Evolutionary conservation across 2,797 vertebrate genomes (phyloP), one percentile per base, ranked within the genome.

Genomic region (Picus viridis): DNA sequence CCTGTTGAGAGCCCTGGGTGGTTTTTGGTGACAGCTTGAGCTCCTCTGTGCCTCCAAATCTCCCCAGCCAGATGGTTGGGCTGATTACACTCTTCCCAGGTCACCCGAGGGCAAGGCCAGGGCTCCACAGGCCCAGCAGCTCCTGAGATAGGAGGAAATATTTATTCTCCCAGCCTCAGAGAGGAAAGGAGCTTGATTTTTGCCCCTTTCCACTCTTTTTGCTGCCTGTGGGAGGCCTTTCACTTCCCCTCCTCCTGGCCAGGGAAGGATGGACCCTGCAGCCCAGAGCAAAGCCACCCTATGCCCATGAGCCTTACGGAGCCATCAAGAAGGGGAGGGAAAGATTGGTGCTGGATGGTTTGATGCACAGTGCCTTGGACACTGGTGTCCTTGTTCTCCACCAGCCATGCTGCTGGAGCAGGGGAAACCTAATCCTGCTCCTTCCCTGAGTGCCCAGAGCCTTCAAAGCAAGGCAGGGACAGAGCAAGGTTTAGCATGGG

Each of bases 381-480:
- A 93, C 82, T 49, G 89, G 14, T 0, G 16, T 29, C 72, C 74
- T 95, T 96, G 92, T 93, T 95, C 91, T 73, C 72, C 1, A 0
- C 43, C 1, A 1, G 80, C 54, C 68, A 20, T 34, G 6, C 0
- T 2, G 65, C 17, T 0, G 0, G 83, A 34, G 49, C 0, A 0
- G 58, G 63, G 70, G 89, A 87, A 95, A 95, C 49, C 64, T 64
- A 87, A 93, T 17, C 72, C 91, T 0, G 1, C 61, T 73, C 71
- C 72, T 89, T 89, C 85, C 68, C 65, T 0, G 41, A 43, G 36
- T 3, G 61, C 18, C 27, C 1, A 0, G 69, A 4, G 47, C 8
- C 1, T 58, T 18, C 30, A 23, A 34, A 74, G 22, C 51, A 29
- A 51, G 20, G 59, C 30, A 24, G 74, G 34, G 78, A 59, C 36